Evolutionary conservation across 2,888 invertebrate species (phyloP), one percentile per base, ranked within the genome.

Genomic region (Nemurella pictetii): DNA sequence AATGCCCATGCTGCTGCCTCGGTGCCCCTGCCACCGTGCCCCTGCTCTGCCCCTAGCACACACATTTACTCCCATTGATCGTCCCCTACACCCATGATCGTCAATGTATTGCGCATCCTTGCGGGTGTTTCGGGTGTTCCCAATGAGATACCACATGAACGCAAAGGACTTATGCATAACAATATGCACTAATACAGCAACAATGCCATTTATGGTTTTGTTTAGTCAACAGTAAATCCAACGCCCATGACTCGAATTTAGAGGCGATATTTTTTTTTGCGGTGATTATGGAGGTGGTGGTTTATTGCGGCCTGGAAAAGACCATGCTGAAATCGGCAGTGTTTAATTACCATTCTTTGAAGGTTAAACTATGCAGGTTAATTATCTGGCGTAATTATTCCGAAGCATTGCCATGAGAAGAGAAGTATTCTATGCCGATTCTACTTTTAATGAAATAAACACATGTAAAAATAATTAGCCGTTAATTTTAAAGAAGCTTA

Each of bases 61-160:
- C 82, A 82, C 82, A 82, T 82, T 82, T 72, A 82, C 82, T 28
- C 82, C 82, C 72, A 82, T 80, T 82, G 82, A 82, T 82, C 82
- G 82, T 28, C 28, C 26, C 20, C 26, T 27, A 27, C 55, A 82
- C 82, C 26, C 36, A 26, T 55, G 82, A 4, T 82, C 82, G 82
- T 72, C 82, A 26, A 30, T 29, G 78, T n/a, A 28, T 75, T 75
- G 2, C 75, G 74, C 3, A 28, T 80, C 80, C 29, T 35, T 36
- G 35, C 26, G 9, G 35, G n/a, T 27, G 15, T n/a, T 25, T 1
- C 81, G n/a, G 78, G 30, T 78, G 78, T 78, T 78, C 78, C 78
- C 28, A 29, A 29, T 78, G 78, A 28, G 75, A 75, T 75, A 29
- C 80, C 29, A 80, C 32, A 80, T 29, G 80, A 35, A 12, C 75